Conservation (phyloP, 2,888 invertebrate genomes). For the Crossocerus cetratus region DNA sequence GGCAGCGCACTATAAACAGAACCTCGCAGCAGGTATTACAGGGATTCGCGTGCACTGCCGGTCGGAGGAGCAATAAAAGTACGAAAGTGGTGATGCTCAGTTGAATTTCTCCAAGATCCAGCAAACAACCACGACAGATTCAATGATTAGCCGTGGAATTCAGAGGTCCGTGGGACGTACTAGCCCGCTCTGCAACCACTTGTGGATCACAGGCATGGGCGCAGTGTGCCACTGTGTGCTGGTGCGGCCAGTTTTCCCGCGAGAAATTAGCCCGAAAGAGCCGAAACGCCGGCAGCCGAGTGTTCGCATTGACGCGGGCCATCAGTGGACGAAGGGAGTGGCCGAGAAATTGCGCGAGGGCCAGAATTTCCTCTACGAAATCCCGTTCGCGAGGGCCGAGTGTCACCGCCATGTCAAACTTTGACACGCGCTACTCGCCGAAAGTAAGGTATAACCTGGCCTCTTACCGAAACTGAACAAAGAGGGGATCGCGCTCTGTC, state of each 20-base stretch:
- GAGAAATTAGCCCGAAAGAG: neutral
- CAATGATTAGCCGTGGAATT: slow-evolving; percentile 17
- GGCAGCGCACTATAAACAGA: too few relatives aligned
- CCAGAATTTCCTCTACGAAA: slow-evolving; percentile 28
- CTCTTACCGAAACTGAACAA: slow-evolving; percentile 57
- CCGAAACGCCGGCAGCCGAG: neutral
- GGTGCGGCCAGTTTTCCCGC: slow-evolving; percentile 10
- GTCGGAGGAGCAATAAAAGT: neutral
- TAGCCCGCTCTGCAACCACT: slow-evolving; percentile 66
- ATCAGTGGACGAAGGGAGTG: neutral
- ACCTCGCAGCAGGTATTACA: neutral
- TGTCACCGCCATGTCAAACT: slow-evolving; percentile 67
- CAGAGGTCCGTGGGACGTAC: slow-evolving; percentile 21
- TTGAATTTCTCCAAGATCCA: neutral
- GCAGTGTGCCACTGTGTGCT: slow-evolving; percentile 27
- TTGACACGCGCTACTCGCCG: slow-evolving; percentile 44
- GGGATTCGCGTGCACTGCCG: neutral
- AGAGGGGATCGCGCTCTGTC: slow-evolving; percentile 29
- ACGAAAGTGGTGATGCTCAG: neutral
- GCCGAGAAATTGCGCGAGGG: neutral
- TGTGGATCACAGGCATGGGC: slow-evolving; percentile 64
- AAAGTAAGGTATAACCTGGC: slow-evolving; percentile 57
- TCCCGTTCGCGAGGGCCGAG: slow-evolving; percentile 29
- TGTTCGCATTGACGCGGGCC: neutral
- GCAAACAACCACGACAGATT: neutral